Base-by-base conservation (phyloP, 2,888 invertebrate species). In the Dyspetes luteomarginatus region DNA sequence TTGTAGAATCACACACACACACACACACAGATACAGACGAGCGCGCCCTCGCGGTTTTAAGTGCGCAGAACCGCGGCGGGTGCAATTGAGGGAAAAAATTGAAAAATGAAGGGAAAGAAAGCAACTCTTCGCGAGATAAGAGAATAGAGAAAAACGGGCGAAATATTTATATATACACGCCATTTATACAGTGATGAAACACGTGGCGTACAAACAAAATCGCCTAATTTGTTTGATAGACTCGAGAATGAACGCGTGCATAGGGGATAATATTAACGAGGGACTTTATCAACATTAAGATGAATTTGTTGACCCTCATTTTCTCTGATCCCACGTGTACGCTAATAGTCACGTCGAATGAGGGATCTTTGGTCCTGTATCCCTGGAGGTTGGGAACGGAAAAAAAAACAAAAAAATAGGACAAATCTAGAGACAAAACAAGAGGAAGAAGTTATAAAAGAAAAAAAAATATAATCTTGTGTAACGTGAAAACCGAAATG, bases 1-100 rank as follows among this genome's bases (percentile, higher is more conserved):
- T 81, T 81, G 73, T 58, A 69, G n/a, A 76, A 71, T 68, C 56
- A 76, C 79, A 68, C 56, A 79, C 68, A 79, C 79, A 72, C 56
- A 79, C 68, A n/a, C n/a, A n/a, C n/a, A n/a, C n/a, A n/a, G n/a
- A n/a, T n/a, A n/a, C n/a, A n/a, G n/a, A n/a, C n/a, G n/a, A n/a
- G n/a, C n/a, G n/a, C n/a, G n/a, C n/a, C n/a, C n/a, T n/a, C n/a
- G n/a, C 56, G 55, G 55, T 52, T 41, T 65, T 4, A 43, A 3
- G 60, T 28, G 50, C 48, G 28, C 58, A 75, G 17, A 5, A 45
- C 4, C 15, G 15, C n/a, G 45, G 5, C 4, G 17, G 30, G 64
- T 30, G 60, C 41, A 65, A 67, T 50, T 58, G 28, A 30, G 30
- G 24, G 50, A 52, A 36, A 67, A 55, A 26, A 55, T 17, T 28